phyloP scores from a whole-genome alignment of 92 coral and sea anemone genomes.

The Meandrina meandrites region DNA sequence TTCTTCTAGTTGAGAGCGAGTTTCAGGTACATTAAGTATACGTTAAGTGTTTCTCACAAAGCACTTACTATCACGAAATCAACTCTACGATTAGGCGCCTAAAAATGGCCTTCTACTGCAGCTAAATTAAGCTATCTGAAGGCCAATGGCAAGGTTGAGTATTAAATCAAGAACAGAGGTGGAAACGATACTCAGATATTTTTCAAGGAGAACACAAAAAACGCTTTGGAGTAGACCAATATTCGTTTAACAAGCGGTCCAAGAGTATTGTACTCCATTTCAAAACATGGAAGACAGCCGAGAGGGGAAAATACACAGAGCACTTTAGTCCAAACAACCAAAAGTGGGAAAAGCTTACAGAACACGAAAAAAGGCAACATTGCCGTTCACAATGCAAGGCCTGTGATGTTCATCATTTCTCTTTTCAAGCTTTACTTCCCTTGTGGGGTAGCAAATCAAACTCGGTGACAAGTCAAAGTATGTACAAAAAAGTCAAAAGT shows the following conservation, averaged over 20 bases:
- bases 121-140: neutral
- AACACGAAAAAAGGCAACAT: conserved; percentile 32
- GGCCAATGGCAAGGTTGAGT: conserved; percentile 17
- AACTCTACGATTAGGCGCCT: neutral
- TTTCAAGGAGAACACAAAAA: conserved; percentile 21
- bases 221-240: conserved; percentile 3
- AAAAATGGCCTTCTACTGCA: conserved; percentile 9
- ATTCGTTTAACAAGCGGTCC: conserved; percentile 11
- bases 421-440: conserved; percentile 25
- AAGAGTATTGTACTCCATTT: conserved; percentile 8
- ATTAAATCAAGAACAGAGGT: conserved; percentile 16
- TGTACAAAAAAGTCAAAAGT: conserved; percentile 14
- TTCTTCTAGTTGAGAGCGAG: neutral
- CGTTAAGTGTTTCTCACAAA: neutral
- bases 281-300: conserved; percentile 15
- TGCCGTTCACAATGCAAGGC: conserved; percentile 10
- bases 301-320: neutral
- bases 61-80: neutral
- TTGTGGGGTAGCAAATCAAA: neutral
- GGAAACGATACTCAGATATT: neutral
- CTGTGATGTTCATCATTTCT: conserved; percentile 33
- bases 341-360: conserved; percentile 36
- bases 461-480: conserved; percentile 7
- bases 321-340: conserved; percentile 19
- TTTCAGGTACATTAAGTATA: neutral